Percentiles rank a stretch among this genome's conserved stretches.
Evolutionary conservation across 1,140 invertebrate genomes (phyloP).

Genomic region (Bombus waltoni): DNA sequence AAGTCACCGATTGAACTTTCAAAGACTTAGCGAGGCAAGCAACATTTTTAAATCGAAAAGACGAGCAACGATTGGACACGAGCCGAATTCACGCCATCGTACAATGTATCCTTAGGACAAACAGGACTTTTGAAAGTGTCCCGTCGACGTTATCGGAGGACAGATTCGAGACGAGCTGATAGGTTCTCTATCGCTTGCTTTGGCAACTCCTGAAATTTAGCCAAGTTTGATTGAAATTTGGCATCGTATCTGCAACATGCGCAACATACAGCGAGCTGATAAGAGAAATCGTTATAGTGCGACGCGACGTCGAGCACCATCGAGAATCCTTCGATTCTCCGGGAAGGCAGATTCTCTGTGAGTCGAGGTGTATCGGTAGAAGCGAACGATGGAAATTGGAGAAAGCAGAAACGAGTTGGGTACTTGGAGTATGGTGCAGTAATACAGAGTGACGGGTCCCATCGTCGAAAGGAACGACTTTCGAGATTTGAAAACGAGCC

Average conservation of each 20-base stretch:
- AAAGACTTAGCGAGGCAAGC: constrained; percentile 8
- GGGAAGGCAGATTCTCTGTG: neutral
- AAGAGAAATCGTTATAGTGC: constrained; percentile 54
- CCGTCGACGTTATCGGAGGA: constrained; percentile 22
- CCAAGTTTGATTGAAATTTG: constrained; percentile 68
- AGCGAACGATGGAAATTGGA: neutral
- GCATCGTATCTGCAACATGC: constrained; percentile 45
- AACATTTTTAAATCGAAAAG: neutral
- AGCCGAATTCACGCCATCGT: neutral
- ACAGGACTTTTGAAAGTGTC: neutral
- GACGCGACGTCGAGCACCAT: neutral
- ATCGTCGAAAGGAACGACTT: constrained; percentile 42
- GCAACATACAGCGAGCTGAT: constrained; percentile 36
- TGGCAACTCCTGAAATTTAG: constrained; percentile 55
- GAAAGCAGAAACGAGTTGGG: neutral
- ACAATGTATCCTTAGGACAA: neutral
- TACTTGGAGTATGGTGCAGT: too few relatives aligned
- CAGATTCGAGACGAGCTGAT: constrained; percentile 38
- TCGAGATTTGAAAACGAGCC: constrained; percentile 74
- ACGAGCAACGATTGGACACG: neutral
- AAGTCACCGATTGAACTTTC: constrained; percentile 39
- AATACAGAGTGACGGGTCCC: neutral
- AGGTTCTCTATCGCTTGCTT: constrained; percentile 24
- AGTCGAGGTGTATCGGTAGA: neutral
- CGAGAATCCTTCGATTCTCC: neutral